phyloP scores from a whole-genome alignment of 2,113 vertebrate genomes.

The Hypomesus transpacificus region DNA sequence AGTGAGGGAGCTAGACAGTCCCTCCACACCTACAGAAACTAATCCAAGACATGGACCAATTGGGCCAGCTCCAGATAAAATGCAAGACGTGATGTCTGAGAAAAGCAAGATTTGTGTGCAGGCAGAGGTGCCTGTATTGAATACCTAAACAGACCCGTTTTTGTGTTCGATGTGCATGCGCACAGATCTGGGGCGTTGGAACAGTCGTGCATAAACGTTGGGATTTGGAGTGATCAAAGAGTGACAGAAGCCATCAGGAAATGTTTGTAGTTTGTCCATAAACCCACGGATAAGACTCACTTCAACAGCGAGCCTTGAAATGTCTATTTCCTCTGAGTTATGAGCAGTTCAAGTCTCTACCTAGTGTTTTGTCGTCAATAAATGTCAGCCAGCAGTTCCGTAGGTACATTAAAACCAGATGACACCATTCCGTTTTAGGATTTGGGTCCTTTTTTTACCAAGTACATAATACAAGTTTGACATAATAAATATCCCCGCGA shows the following conservation, averaged over 20 bases:
- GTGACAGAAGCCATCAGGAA: not conserved
- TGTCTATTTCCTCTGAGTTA: not conserved
- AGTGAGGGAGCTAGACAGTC: conserved; percentile 10
- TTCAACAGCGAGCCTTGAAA: not conserved
- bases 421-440: no score
- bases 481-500: no score
- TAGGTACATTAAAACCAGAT: not conserved
- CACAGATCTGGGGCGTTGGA: no score
- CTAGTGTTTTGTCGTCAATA: not conserved
- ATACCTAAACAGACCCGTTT: no score
- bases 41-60: not conserved
- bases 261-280: not conserved
- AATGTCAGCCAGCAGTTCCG: not conserved
- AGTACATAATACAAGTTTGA: no score
- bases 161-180: no score
- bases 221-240: no score
- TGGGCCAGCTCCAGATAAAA: not conserved
- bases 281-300: not conserved
- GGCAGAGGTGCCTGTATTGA: no score
- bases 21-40: conserved; percentile 3
- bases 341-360: not conserved
- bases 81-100: no score
- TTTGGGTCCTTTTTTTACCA: no score
- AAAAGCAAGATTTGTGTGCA: no score
- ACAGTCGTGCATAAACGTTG: no score